phyloP scores from a whole-genome alignment of 2,888 invertebrate genomes.

The Netelia inedita region DNA sequence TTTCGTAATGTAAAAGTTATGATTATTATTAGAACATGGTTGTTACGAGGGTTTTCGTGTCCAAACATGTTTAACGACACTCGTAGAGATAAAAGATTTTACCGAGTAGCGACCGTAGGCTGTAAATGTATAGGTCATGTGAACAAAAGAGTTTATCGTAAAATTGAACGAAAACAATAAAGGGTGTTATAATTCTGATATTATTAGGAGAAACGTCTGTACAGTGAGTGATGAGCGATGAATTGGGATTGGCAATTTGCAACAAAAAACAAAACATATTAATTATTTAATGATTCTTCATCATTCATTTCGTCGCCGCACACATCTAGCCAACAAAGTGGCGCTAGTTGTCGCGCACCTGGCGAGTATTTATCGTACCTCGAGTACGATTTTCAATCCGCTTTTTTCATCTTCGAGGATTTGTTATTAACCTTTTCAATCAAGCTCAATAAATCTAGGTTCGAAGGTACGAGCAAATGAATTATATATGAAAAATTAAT shows the following conservation, averaged over 20 bases:
- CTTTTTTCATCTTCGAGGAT: slow-evolving; percentile 21
- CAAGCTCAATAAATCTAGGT: slow-evolving; percentile 44
- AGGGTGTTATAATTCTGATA: slow-evolving; percentile 48
- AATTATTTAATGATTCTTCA: neutral
- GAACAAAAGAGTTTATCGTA: slow-evolving; percentile 39
- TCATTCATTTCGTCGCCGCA: neutral
- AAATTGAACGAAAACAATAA: slow-evolving; percentile 48
- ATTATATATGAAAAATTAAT: slow-evolving; percentile 4
- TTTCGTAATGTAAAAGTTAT: slow-evolving; percentile 35
- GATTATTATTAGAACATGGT: slow-evolving; percentile 48
- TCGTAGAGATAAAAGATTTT: slow-evolving; percentile 24
- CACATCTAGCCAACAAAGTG: no score
- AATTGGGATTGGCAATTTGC: neutral
- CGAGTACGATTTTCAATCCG: neutral
- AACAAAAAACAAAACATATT: neutral
- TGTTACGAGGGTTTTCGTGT: slow-evolving; percentile 61
- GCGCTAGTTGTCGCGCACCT: neutral
- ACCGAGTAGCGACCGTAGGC: slow-evolving; percentile 23
- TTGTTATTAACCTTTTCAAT: slow-evolving; percentile 33
- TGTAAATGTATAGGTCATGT: slow-evolving; percentile 42
- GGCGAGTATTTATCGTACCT: slow-evolving; percentile 2
- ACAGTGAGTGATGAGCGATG: slow-evolving; percentile 26
- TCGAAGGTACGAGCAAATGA: slow-evolving; percentile 8
- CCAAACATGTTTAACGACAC: slow-evolving; percentile 5
- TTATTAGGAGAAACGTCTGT: slow-evolving; percentile 8